A percentile compares a stretch with the other conserved stretches of the same genome.
Conservation (phyloP, 2,797 vertebrate genomes). For the Scolopax bukidnonensis region DNA sequence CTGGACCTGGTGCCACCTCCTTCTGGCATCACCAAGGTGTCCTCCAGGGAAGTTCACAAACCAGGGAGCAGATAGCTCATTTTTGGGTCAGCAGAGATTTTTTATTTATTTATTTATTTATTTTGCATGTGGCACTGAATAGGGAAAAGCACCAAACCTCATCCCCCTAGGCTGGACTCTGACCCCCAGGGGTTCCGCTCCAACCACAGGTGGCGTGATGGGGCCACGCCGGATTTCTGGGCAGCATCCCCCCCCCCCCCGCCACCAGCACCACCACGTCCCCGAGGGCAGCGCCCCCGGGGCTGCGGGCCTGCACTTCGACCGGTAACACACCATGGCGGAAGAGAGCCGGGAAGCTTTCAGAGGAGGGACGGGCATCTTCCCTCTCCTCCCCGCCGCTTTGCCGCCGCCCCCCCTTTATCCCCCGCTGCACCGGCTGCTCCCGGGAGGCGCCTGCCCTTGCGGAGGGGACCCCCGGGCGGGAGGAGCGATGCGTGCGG, state of each 20-base stretch:
- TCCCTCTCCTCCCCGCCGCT: not conserved
- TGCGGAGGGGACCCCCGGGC: fast-evolving
- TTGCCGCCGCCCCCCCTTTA: not conserved
- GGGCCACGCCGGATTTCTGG: not conserved
- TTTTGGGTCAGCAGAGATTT: not conserved
- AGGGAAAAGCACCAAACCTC: not conserved
- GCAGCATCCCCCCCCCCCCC: not conserved
- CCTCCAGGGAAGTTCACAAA: not conserved
- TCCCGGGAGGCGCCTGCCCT: not conserved
- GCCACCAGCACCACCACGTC: not conserved
- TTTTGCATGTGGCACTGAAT: too few relatives aligned
- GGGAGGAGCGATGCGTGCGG: fast-evolving
- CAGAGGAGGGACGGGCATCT: not conserved
- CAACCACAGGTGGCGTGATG: not conserved
- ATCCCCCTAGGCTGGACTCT: not conserved
- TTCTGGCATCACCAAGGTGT: not conserved
- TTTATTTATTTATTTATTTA: too few relatives aligned
- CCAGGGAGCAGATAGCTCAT: not conserved
- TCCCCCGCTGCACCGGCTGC: not conserved
- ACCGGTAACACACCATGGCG: not conserved
- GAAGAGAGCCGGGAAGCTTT: not conserved
- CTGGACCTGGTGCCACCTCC: fast-evolving
- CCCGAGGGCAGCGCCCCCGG: not conserved
- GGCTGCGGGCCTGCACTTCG: not conserved
- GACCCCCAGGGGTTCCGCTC: fast-evolving